Conservation (phyloP, 2,797 vertebrate species). For the Sebastes taczanowskii region DNA sequence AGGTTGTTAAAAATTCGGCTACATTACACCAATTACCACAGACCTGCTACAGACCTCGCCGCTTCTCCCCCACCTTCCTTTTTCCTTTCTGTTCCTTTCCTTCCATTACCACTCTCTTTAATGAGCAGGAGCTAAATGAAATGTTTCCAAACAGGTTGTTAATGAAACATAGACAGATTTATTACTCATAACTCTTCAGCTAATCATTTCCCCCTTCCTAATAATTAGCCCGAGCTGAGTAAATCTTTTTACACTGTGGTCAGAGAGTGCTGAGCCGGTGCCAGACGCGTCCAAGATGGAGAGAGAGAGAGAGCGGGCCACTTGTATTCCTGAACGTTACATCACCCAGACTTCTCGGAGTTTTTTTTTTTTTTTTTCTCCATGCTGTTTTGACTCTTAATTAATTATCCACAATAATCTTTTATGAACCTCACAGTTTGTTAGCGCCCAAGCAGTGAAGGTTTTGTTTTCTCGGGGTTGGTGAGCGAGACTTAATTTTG, state of each 20-base stretch:
- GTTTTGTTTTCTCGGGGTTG: constrained; percentile 41
- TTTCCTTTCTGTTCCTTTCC: not conserved
- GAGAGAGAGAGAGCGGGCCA: constrained; percentile 1
- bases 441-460: constrained; percentile 23
- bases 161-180: constrained; percentile 82
- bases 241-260: constrained; percentile 79
- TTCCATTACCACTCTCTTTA: constrained; percentile 75
- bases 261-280: constrained; percentile 61
- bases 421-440: constrained; percentile 45
- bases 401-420: constrained; percentile 54
- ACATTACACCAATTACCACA: constrained; percentile 57
- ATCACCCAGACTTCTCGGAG: not conserved
- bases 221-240: constrained; percentile 81
- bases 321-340: constrained; percentile 9
- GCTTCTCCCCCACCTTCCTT: not conserved
- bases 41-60: not conserved
- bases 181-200: constrained; percentile 78
- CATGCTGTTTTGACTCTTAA: constrained; percentile 44
- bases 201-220: constrained; percentile 81
- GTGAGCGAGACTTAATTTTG: constrained; percentile 34
- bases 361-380: not conserved
- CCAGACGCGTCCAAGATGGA: constrained; percentile 45
- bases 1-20: constrained; percentile 54
- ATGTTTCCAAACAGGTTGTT: constrained; percentile 80
- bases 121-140: constrained; percentile 78